Base-by-base conservation (phyloP, 2,797 vertebrate species). In the Gobio occitaniae region DNA sequence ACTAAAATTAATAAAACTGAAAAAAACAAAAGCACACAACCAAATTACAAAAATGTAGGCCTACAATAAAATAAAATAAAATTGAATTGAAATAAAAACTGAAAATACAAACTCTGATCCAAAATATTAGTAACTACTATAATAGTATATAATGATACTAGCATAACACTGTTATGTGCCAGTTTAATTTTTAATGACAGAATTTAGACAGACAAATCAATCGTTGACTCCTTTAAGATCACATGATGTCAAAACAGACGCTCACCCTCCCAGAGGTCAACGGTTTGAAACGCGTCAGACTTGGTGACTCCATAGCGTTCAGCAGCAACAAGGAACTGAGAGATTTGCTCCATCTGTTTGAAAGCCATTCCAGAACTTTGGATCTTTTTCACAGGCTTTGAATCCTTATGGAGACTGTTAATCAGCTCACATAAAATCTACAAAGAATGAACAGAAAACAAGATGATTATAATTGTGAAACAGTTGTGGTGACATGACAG, bases 291-390 rank as follows among this genome's bases (percentile, higher is more conserved):
- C 54, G 98, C 94, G 86, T 99, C 98, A 0, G 96, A 97, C 93
- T 98, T 98, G 87, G 91, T 95, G 90, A 98, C 92, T 0, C 98
- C 98, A 0, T 98, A 99, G 59, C 88, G 94, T 90, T 99, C 98
- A 0, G 97, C 94, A 0, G 97, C 97, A 83, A 92, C 94, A 89
- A 99, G 96, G 92, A 99, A 99, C 93, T 97, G 91, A 19, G 97
- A 94, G 36, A 99, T 97, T 91, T 95, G 97, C 89, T 99, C 98
- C 98, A 99, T 99, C 94, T 99, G 98, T 93, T 98, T 99, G 90
- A 99, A 99, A 16, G 96, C 97, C 97, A 97, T 98, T 86, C 84
- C 66, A 0, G 96, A 93, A 19, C 68, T 95, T 0, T 96, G 95
- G 89, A 97, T 93, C 93, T 94, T 95, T 91, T 93, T 96, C 86